phyloP scores from a whole-genome alignment of 2,888 invertebrate genomes.

The Heliconius hortense region DNA sequence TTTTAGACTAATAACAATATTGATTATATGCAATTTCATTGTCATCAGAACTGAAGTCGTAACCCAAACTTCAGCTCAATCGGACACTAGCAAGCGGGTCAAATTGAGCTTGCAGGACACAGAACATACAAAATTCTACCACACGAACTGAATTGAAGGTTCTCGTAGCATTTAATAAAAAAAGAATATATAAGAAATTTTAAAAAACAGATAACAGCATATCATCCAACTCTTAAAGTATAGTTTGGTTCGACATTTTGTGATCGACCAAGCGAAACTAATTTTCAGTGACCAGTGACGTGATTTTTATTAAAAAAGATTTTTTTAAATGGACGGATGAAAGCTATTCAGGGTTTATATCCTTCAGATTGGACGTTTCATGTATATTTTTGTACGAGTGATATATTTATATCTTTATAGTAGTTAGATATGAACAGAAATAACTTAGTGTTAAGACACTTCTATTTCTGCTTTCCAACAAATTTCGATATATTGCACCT shows the following conservation, averaged over 20 bases:
- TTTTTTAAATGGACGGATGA: not conserved
- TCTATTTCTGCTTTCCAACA: not conserved
- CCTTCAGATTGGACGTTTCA: not conserved
- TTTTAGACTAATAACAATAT: too few species aligned
- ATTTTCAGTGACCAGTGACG: conserved; percentile 6
- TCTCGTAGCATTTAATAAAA: too few species aligned
- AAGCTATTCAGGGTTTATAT: not conserved
- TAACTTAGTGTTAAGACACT: not conserved
- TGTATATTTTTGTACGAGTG: not conserved
- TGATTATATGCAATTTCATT: too few species aligned
- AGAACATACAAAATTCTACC: too few species aligned
- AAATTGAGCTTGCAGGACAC: too few species aligned
- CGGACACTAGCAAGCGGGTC: too few species aligned
- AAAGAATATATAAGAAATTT: too few species aligned
- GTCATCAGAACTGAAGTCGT: too few species aligned
- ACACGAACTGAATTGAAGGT: not conserved
- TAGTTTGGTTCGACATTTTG: not conserved
- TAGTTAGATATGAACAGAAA: not conserved
- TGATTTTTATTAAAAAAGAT: not conserved
- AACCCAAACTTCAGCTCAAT: too few species aligned
- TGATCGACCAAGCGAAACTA: conserved; percentile 4
- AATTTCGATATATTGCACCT: not conserved
- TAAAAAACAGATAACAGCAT: not conserved
- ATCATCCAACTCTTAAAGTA: not conserved
- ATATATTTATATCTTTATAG: not conserved